These are phyloP conservation scores for Tragelaphus oryx DNA, from an alignment of 2,797 vertebrate genomes.

Conservation along the genomic window DNA sequence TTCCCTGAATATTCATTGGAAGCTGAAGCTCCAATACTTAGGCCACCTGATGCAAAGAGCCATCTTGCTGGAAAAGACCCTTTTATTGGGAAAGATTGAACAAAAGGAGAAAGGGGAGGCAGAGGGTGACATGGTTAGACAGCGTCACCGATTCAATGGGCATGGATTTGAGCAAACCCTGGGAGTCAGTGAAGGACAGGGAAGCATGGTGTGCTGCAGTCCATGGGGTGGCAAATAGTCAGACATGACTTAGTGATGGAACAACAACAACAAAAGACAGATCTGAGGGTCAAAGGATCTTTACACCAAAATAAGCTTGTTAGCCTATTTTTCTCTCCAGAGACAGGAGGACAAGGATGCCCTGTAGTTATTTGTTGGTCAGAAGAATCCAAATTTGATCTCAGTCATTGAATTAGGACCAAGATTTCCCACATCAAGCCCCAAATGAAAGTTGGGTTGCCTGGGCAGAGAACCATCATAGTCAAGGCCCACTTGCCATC, in stretches of 20 bases:
- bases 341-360: background rate
- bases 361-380: background rate
- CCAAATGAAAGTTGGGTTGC: background rate
- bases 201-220: background rate
- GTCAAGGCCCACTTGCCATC: background rate
- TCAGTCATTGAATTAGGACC: slow-evolving; percentile 37
- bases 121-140: background rate
- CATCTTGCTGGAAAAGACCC: background rate
- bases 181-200: background rate
- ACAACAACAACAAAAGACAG: background rate
- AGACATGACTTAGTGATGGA: background rate
- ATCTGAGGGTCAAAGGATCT: background rate
- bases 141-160: background rate
- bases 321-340: background rate
- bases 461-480: background rate
- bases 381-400: slow-evolving; percentile 11
- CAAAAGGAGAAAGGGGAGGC: background rate
- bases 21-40: background rate
- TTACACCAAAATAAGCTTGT: slow-evolving; percentile 30
- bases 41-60: background rate
- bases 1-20: background rate
- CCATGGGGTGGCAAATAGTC: background rate
- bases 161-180: background rate
- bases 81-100: background rate
- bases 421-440: background rate